Conservation (phyloP, 1,140 invertebrate genomes). For the Pristionchus pacificus region DNA sequence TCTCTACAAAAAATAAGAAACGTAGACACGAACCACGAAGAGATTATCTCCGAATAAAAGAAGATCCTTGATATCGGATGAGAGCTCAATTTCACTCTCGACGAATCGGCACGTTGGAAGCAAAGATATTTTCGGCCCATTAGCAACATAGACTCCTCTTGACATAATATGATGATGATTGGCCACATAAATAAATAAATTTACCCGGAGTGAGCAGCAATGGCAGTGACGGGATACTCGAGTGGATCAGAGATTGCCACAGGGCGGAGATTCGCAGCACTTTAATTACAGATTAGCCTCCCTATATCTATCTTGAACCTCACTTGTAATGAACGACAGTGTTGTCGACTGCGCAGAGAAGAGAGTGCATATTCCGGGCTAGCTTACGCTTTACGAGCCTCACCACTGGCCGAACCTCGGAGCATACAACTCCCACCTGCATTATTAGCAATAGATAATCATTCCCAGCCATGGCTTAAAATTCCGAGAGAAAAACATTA, state of each 20-base stretch:
- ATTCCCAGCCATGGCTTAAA: neutral
- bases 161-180: neutral
- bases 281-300: neutral
- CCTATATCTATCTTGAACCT: too few relatives aligned
- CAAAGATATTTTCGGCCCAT: conserved; percentile 6
- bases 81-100: neutral
- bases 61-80: neutral
- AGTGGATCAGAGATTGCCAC: conserved; percentile 19
- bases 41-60: conserved; percentile 12
- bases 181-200: conserved; percentile 18
- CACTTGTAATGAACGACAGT: conserved; percentile 21
- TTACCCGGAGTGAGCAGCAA: conserved; percentile 7
- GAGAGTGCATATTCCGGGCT: conserved; percentile 11
- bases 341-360: conserved; percentile 25
- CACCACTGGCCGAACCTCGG: neutral
- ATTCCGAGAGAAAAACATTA: neutral
- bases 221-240: conserved; percentile 1
- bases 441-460: neutral
- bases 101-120: conserved; percentile 18
- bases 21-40: conserved; percentile 8
- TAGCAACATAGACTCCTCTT: conserved; percentile 18
- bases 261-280: conserved; percentile 12
- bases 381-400: neutral
- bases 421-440: neutral
- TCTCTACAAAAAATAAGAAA: conserved; percentile 9